Percentiles rank a stretch among this genome's conserved stretches.
These are phyloP conservation scores for Portevinia maculata DNA, from an alignment of 2,888 invertebrate species.

Conservation along the genomic window DNA sequence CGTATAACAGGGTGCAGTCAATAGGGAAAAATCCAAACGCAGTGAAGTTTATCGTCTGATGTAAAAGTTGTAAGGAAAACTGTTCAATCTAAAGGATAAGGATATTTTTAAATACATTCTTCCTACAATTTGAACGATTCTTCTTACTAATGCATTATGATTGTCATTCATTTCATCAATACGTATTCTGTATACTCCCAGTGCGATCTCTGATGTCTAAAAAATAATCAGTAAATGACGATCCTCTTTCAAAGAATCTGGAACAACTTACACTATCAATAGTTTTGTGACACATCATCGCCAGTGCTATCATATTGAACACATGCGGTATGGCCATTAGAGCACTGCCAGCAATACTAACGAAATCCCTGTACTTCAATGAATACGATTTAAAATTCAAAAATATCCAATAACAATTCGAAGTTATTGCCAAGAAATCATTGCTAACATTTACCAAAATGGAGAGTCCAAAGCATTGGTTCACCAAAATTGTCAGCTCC, in stretches of 20 bases:
- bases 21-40: constrained; percentile 83
- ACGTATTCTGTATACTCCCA: constrained; percentile 82
- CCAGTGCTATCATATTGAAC: constrained; percentile 79
- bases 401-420: constrained; percentile 82
- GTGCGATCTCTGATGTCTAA: constrained; percentile 82
- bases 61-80: constrained; percentile 83
- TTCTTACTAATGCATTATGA: constrained; percentile 81
- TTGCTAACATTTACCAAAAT: constrained; percentile 80
- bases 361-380: constrained; percentile 75
- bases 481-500: constrained; percentile 77
- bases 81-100: constrained; percentile 81
- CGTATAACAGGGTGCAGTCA: constrained; percentile 83
- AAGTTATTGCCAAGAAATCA: constrained; percentile 81
- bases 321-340: constrained; percentile 80
- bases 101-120: neutral
- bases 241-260: neutral
- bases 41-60: constrained; percentile 83
- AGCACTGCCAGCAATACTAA: constrained; percentile 77
- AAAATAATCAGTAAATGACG: constrained; percentile 16
- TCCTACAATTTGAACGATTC: neutral
- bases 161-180: constrained; percentile 80
- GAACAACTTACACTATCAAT: constrained; percentile 79
- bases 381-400: constrained; percentile 77
- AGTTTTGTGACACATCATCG: constrained; percentile 79
- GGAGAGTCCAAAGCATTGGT: constrained; percentile 80